Evolutionary conservation across 2,888 invertebrate genomes (phyloP), one percentile per base, ranked within the genome.

Genomic region (Lasius platythorax): DNA sequence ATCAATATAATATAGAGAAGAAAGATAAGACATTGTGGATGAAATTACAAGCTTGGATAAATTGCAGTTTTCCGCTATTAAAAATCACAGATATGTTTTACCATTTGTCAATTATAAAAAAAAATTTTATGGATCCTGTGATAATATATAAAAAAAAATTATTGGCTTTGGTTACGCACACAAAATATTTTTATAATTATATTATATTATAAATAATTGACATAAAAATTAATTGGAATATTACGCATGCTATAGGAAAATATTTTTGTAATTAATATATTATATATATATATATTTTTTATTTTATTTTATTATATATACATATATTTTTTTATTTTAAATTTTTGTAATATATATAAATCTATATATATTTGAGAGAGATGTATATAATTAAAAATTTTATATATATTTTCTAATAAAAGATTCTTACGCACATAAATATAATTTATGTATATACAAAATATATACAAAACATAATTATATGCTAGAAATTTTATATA

Each of bases 401-500:
- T 76, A 76, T 40, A 58, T 40, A 37, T 18, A 50, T 50, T 50
- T 50, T 75, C 9, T 66, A 74, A 63, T 3, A 40, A 64, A 66
- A 43, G 12, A 63, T 75, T 63, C 28, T 66, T 43, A 75, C 33
- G 18, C 18, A 50, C 5, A 53, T n/a, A 76, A 53, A 66, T n/a
- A 61, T 4, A 12, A 40, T 37, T 43, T 67, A 68, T 11, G 5
- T 66, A 75, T 15, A 67, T 46, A 66, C 46, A 75, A 33, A 73
- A 76, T 28, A 53, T 33, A 33, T 23, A 23, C 23, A 23, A 23
- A 23, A 23, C 23, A 23, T 40, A 53, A 11, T 56, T 56, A 78
- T 53, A n/a, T 30, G n/a, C n/a, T 58, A 72, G 30, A 70, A 78
- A 70, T 70, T 56, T 72, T 18, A 78, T 30, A 53, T 68, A 40